phyloP scores from a whole-genome alignment of 2,888 invertebrate species.

The Conops quadrifasciatus region DNA sequence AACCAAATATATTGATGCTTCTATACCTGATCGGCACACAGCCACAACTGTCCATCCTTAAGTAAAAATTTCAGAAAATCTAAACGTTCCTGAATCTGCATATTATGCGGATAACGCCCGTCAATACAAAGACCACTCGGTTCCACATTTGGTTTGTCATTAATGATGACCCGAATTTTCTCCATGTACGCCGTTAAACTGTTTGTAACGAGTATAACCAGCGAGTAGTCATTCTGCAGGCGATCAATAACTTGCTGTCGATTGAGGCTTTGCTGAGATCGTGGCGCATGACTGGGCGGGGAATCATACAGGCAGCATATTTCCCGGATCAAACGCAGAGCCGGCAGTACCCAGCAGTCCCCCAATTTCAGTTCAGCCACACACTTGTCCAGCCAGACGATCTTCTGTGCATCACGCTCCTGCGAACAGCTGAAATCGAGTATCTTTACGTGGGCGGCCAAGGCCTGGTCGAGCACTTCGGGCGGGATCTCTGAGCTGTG shows the following conservation, averaged over 20 bases:
- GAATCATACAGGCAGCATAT: conserved; percentile 95
- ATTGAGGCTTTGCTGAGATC: conserved; percentile 67
- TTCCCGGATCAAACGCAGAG: conserved; percentile 93
- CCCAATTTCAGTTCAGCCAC: conserved; percentile 92
- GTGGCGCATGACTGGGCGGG: conserved; percentile 60
- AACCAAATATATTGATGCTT: neutral
- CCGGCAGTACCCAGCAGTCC: conserved; percentile 93
- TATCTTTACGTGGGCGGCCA: conserved; percentile 95
- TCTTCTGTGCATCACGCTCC: conserved; percentile 95
- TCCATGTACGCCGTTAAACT: conserved; percentile 93
- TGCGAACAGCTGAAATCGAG: conserved; percentile 97
- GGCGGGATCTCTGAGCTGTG: conserved; percentile 96
- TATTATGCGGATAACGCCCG: conserved; percentile 88
- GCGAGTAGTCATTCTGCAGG: conserved; percentile 88
- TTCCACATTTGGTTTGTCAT: conserved; percentile 74
- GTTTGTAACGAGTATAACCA: conserved; percentile 92
- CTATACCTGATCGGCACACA: conserved; percentile 85
- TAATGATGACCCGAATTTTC: conserved; percentile 71
- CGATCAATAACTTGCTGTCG: conserved; percentile 84
- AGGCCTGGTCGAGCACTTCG: conserved; percentile 96
- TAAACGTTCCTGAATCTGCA: conserved; percentile 93
- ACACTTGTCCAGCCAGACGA: conserved; percentile 93
- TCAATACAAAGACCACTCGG: conserved; percentile 76
- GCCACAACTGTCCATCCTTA: conserved; percentile 96
- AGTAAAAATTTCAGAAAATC: conserved; percentile 91